phyloP scores from a whole-genome alignment of 2,113 vertebrate species.

The Petrocephalus zakoni region DNA sequence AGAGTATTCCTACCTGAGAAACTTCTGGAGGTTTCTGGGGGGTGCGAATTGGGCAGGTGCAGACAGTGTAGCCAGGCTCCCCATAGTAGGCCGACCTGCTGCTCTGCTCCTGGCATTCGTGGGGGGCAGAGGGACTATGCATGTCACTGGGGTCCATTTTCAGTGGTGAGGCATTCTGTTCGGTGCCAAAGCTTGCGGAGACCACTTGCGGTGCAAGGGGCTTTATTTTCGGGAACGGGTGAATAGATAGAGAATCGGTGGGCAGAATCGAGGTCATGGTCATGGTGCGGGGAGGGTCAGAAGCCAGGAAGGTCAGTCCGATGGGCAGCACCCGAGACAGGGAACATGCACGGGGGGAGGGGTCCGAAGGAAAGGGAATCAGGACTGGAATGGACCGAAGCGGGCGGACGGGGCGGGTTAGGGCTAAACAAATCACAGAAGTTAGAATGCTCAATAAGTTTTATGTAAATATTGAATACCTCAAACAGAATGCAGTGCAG shows the following conservation, averaged over 20 bases:
- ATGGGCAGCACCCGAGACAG: background rate
- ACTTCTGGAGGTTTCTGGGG: no score
- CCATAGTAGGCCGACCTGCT: no score
- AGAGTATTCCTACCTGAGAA: no score
- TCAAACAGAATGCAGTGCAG: background rate
- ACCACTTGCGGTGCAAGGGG: no score
- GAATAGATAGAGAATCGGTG: background rate
- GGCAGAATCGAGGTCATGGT: background rate
- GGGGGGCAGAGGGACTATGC: no score
- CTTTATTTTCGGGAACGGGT: background rate
- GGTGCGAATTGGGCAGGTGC: no score
- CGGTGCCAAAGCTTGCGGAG: no score
- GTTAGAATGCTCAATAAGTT: background rate
- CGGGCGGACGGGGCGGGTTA: background rate
- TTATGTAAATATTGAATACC: background rate
- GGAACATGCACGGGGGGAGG: background rate
- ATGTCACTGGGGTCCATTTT: no score
- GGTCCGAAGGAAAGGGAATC: background rate
- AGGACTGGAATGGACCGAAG: no score
- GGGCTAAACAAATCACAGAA: background rate
- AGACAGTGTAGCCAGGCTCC: no score
- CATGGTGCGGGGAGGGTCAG: background rate
- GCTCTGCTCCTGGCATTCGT: no score
- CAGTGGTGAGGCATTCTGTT: no score
- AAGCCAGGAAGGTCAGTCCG: background rate